Percentiles rank a stretch among this genome's conserved stretches.
These are phyloP conservation scores for Isotomurus palustris DNA, from an alignment of 2,888 invertebrate species.

Conservation along the genomic window DNA sequence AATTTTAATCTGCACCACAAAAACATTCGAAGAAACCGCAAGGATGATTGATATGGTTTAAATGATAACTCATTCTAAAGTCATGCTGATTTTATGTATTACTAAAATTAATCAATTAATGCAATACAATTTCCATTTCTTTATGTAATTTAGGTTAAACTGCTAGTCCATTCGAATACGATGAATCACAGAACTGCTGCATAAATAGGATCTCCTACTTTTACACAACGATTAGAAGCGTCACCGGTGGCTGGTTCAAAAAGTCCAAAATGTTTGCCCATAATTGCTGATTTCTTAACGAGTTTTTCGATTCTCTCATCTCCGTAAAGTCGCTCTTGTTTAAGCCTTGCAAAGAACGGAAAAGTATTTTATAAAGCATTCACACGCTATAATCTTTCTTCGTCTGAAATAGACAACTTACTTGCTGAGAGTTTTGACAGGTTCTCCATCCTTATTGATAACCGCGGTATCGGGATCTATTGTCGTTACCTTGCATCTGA, in stretches of 20 bases:
- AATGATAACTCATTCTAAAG: too few relatives aligned
- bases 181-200: conserved; percentile 31
- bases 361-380: too few relatives aligned
- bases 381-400: too few relatives aligned
- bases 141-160: too few relatives aligned
- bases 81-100: too few relatives aligned
- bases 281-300: conserved; percentile 20
- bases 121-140: too few relatives aligned
- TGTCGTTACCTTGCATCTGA: conserved; percentile 34
- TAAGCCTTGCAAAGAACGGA: too few relatives aligned
- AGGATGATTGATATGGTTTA: too few relatives aligned
- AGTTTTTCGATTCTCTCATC: conserved; percentile 16
- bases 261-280: conserved; percentile 37
- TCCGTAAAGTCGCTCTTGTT: conserved; percentile 24
- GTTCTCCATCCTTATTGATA: conserved; percentile 30
- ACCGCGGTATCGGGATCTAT: conserved; percentile 34
- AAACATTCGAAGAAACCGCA: too few relatives aligned
- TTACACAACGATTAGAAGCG: conserved; percentile 9
- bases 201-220: conserved; percentile 32
- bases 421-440: conserved; percentile 27
- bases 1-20: too few relatives aligned
- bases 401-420: conserved; percentile 6
- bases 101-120: too few relatives aligned
- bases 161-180: too few relatives aligned
- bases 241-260: conserved; percentile 8